phyloP scores from a whole-genome alignment of 1,140 invertebrate species.

The Drosophila simulans region DNA sequence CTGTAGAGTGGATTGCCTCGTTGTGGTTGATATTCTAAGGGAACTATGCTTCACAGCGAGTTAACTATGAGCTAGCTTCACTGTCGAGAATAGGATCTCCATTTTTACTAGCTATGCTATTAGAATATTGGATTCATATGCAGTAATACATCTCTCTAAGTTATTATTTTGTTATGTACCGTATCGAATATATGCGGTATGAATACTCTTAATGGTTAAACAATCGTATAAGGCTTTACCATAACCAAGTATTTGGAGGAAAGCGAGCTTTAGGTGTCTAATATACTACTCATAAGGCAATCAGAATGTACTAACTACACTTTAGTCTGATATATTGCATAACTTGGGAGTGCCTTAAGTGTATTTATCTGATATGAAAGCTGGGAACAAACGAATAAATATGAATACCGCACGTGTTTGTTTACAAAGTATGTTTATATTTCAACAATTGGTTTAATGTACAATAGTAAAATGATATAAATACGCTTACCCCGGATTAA shows the following conservation, averaged over 20 bases:
- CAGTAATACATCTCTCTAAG: too few relatives aligned
- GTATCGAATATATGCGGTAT: background rate
- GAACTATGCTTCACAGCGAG: constrained; percentile 1
- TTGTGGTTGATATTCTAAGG: constrained; percentile 22
- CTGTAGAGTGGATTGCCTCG: background rate
- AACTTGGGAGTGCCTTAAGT: background rate
- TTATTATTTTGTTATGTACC: background rate
- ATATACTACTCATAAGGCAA: background rate
- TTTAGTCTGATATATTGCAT: background rate
- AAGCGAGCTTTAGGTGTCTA: constrained; percentile 1
- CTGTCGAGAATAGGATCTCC: background rate
- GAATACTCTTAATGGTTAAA: background rate
- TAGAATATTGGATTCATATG: too few relatives aligned
- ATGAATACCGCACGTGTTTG: background rate
- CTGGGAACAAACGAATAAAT: background rate
- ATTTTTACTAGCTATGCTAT: background rate
- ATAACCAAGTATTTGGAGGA: background rate
- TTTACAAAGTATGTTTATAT: constrained; percentile 27
- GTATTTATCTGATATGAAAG: background rate
- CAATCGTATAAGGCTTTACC: background rate
- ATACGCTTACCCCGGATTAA: constrained; percentile 68
- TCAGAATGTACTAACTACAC: background rate
- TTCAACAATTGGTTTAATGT: constrained; percentile 46
- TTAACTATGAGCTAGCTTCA: constrained; percentile 1
- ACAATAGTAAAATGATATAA: constrained; percentile 65